phyloP scores from a whole-genome alignment of 2,888 invertebrate genomes.

The Drosophila infuscata region DNA sequence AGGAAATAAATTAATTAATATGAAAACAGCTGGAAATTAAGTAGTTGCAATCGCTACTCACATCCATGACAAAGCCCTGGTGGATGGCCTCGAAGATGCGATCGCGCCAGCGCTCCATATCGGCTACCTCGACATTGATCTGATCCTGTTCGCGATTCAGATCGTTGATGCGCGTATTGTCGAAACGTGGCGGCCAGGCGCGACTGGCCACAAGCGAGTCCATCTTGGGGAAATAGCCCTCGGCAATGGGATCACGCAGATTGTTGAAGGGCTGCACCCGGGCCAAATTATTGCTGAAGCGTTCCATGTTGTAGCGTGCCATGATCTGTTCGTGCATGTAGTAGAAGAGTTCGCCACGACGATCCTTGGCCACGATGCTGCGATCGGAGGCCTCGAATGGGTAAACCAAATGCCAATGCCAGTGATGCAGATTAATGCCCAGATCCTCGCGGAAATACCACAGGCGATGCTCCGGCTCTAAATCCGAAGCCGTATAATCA shows the following conservation, averaged over 20 bases:
- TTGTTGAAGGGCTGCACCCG: slow-evolving; percentile 88
- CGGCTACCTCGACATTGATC: slow-evolving; percentile 88
- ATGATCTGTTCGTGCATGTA: slow-evolving; percentile 90
- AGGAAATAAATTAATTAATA: neutral
- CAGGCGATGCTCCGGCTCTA: slow-evolving; percentile 91
- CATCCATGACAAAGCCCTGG: slow-evolving; percentile 87
- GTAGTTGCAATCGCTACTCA: slow-evolving; percentile 75
- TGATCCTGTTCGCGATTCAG: slow-evolving; percentile 89
- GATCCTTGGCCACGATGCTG: slow-evolving; percentile 88
- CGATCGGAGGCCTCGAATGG: slow-evolving; percentile 89
- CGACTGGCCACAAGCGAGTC: slow-evolving; percentile 91
- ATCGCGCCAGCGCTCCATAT: slow-evolving; percentile 91
- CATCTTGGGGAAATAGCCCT: slow-evolving; percentile 94
- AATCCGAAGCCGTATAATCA: slow-evolving; percentile 91
- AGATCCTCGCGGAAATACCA: slow-evolving; percentile 87
- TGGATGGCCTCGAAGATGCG: slow-evolving; percentile 90
- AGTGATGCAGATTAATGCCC: slow-evolving; percentile 86
- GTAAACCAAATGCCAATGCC: slow-evolving; percentile 89
- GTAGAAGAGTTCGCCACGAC: slow-evolving; percentile 92
- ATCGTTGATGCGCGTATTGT: slow-evolving; percentile 87
- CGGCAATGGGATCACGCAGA: slow-evolving; percentile 89
- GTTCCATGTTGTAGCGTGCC: slow-evolving; percentile 90
- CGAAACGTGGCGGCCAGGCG: slow-evolving; percentile 90
- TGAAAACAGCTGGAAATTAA: accelerated
- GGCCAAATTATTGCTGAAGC: slow-evolving; percentile 89